Base-by-base conservation (phyloP, 2,797 vertebrate species). In the Spheniscus humboldti region DNA sequence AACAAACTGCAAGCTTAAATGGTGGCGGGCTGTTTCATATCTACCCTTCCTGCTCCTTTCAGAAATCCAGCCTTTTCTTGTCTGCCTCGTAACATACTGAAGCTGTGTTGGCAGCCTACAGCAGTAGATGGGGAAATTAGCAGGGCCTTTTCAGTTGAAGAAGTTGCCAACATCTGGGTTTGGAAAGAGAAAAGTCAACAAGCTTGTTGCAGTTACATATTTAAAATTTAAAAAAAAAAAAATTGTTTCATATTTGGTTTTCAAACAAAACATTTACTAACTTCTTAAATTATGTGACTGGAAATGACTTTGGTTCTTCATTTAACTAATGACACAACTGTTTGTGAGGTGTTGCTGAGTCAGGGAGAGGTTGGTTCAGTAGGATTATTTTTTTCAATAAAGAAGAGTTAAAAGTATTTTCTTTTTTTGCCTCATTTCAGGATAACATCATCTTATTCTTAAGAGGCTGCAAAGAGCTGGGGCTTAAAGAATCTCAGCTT, bases 401-500 rank as follows among this genome's bases (percentile, higher is more conserved):
- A 39, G 28, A 23, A 69, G 35, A 81, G 19, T 62, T 88, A 33
- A 66, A 91, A 82, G 10, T 45, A 10, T 59, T 59, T 59, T 35
- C 25, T 4, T 84, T 85, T 89, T 97, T 98, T 95, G 87, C 64
- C 90, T 97, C 37, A 11, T 95, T 98, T 75, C 97, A 99, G 99
- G 99, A 99, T 97, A 99, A 99, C 95, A 98, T 99, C 89, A 98
- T 98, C 77, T 98, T 99, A 89, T 99, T 99, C 94, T 98, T 99
- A 95, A 98, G 98, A 71, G 99, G 99, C 91, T 99, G 99, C 97
- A 99, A 99, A 98, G 99, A 99, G 95, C 97, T 99, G 33, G 99
- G 99, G 76, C 98, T 99, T 96, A 99, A 99, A 97, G 99, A 99
- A 97, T 99, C 99, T 67, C 99, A 99, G 97, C 99, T 99, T 95